A percentile compares a stretch with the other conserved stretches of the same genome.
Conservation (phyloP, 2,113 vertebrate genomes). For the Dipodomys merriami region DNA sequence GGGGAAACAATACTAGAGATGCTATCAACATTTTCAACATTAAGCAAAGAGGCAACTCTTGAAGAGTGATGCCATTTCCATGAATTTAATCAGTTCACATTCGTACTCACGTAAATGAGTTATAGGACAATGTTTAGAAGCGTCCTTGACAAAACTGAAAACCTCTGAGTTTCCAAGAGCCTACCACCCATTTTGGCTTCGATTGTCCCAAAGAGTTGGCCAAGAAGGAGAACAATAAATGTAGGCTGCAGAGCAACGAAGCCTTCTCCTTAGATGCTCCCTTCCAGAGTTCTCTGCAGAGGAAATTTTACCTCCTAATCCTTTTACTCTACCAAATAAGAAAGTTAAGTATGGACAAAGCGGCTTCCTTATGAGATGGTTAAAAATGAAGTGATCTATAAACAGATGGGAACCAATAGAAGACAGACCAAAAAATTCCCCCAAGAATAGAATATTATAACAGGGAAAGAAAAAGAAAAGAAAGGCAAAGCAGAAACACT, state of each 20-base stretch:
- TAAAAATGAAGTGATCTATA: not conserved
- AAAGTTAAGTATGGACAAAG: not conserved
- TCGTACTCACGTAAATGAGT: conserved; percentile 25
- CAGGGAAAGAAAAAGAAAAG: not conserved
- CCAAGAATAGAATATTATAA: not conserved
- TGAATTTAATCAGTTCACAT: conserved; percentile 38
- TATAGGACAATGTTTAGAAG: not conserved
- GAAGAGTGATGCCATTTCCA: conserved; percentile 31
- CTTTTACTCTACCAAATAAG: not conserved
- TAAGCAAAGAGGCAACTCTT: conserved; percentile 17
- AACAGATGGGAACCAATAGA: too few species aligned
- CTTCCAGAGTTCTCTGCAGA: not conserved
- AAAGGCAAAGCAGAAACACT: not conserved
- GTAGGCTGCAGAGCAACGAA: not conserved
- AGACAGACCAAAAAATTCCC: not conserved
- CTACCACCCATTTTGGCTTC: not conserved
- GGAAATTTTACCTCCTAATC: not conserved
- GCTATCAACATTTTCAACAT: conserved; percentile 38
- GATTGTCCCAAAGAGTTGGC: not conserved
- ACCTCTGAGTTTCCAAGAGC: not conserved
- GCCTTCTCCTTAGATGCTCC: not conserved
- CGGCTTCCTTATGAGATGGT: not conserved
- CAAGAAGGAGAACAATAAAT: not conserved
- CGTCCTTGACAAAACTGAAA: not conserved
- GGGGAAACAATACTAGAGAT: not conserved